Percentiles rank a stretch among this genome's conserved stretches.
Evolutionary conservation across 2,888 invertebrate species (phyloP).

Genomic region (Lycocerus yunnanus): DNA sequence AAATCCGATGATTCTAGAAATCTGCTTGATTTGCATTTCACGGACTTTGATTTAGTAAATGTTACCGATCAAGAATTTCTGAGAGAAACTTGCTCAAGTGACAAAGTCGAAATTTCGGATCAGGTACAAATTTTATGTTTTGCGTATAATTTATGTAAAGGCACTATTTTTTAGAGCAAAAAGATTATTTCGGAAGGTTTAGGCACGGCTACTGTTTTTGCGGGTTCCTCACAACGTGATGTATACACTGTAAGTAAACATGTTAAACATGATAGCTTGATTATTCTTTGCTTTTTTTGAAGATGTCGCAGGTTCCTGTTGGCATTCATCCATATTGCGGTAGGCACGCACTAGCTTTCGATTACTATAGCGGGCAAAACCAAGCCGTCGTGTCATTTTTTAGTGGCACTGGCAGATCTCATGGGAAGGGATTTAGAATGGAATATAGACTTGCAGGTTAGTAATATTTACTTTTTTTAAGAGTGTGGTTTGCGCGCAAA

Average conservation of each 20-base stretch:
- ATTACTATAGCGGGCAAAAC: conserved; percentile 57
- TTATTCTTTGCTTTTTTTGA: conserved; percentile 16
- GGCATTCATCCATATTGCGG: conserved; percentile 61
- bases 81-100: conserved; percentile 54
- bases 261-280: background rate
- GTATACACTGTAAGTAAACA: conserved; percentile 33
- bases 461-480: too few relatives aligned
- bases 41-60: conserved; percentile 61
- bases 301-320: conserved; percentile 43
- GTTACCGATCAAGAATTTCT: conserved; percentile 44
- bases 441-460: conserved; percentile 60
- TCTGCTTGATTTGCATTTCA: conserved; percentile 59
- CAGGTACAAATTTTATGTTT: conserved; percentile 39
- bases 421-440: conserved; percentile 69
- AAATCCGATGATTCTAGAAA: conserved; percentile 42
- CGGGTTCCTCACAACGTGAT: conserved; percentile 40
- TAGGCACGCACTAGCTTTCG: conserved; percentile 52
- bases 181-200: conserved; percentile 53
- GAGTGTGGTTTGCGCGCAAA: too few relatives aligned
- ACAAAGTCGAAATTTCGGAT: conserved; percentile 59
- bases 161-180: conserved; percentile 38
- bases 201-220: conserved; percentile 52
- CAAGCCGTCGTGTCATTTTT: conserved; percentile 59
- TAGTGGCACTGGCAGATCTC: conserved; percentile 47
- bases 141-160: too few relatives aligned